A percentile compares a stretch with the other conserved stretches of the same genome.
phyloP scores from a whole-genome alignment of 2,113 vertebrate species.

The Gobiocypris rarus region DNA sequence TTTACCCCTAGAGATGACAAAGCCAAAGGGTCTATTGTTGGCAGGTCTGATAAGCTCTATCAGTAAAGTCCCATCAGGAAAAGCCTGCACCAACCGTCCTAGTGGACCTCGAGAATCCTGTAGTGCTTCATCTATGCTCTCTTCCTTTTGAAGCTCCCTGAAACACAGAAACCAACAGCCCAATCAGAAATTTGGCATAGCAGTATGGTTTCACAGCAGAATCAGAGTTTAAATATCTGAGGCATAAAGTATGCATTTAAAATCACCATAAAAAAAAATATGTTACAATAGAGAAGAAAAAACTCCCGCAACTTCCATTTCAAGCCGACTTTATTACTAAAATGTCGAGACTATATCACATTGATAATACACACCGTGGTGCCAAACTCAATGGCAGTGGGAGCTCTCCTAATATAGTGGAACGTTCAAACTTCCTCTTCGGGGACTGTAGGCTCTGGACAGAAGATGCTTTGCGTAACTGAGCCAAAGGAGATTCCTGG shows the following conservation, averaged over 20 bases:
- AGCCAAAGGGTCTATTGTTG: slow-evolving; percentile 82
- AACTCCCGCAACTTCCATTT: too few species aligned
- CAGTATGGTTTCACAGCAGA: neutral
- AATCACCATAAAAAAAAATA: too few species aligned
- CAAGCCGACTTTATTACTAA: too few species aligned
- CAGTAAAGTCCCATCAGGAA: slow-evolving; percentile 87
- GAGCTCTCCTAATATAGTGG: slow-evolving; percentile 79
- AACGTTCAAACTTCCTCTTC: slow-evolving; percentile 80
- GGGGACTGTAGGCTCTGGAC: slow-evolving; percentile 83
- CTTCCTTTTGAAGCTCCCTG: slow-evolving; percentile 70
- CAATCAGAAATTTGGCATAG: neutral
- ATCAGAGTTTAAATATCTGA: neutral
- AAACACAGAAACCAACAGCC: neutral
- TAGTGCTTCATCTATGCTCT: slow-evolving; percentile 85
- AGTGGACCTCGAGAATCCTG: slow-evolving; percentile 74
- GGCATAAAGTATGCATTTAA: neutral
- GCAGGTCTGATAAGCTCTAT: slow-evolving; percentile 84
- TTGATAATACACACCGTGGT: slow-evolving; percentile 75
- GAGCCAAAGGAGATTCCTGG: slow-evolving; percentile 87
- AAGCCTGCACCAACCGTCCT: slow-evolving; percentile 83
- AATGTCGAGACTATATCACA: too few species aligned
- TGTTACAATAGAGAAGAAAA: too few species aligned
- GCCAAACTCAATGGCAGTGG: slow-evolving; percentile 63
- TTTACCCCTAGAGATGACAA: slow-evolving; percentile 86
- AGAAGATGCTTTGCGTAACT: slow-evolving; percentile 84